Percentiles rank a stretch among this genome's conserved stretches.
Evolutionary conservation across 1,140 invertebrate species (phyloP).

Genomic region (Tetramorium parvispinum): DNA sequence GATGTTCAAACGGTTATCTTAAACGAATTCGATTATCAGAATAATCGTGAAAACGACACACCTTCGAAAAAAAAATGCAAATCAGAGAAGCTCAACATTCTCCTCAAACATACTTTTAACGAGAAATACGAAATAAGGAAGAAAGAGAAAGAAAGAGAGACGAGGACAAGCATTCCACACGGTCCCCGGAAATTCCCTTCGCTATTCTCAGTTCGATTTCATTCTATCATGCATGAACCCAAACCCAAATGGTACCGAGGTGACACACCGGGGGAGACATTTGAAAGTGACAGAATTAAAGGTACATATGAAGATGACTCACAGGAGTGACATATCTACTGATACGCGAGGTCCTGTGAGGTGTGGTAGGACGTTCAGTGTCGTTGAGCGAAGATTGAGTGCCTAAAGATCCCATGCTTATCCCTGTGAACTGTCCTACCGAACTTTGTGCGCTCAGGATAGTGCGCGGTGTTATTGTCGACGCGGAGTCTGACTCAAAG

Average conservation of each 20-base stretch:
- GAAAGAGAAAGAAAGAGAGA: neutral
- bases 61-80: conserved; percentile 19
- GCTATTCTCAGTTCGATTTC: neutral
- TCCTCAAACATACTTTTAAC: conserved; percentile 29
- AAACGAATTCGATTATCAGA: neutral
- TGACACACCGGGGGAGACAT: conserved; percentile 22
- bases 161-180: conserved; percentile 22
- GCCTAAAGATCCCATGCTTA: conserved; percentile 76
- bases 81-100: conserved; percentile 47
- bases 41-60: neutral
- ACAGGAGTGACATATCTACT: conserved; percentile 83
- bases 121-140: neutral
- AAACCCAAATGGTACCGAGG: conserved; percentile 34
- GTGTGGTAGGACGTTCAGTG: conserved; percentile 85
- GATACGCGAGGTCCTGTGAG: conserved; percentile 82
- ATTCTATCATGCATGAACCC: conserved; percentile 62
- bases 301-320: conserved; percentile 76
- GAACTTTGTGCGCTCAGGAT: conserved; percentile 87
- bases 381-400: conserved; percentile 82
- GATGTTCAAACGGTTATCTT: neutral
- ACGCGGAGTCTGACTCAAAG: conserved; percentile 91
- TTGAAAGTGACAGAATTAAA: conserved; percentile 42
- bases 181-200: neutral
- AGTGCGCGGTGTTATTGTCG: conserved; percentile 89
- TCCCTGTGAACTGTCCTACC: conserved; percentile 79